Evolutionary conservation across 2,888 invertebrate genomes (phyloP), one percentile per base, ranked within the genome.

Genomic region (Campaea margaritaria): DNA sequence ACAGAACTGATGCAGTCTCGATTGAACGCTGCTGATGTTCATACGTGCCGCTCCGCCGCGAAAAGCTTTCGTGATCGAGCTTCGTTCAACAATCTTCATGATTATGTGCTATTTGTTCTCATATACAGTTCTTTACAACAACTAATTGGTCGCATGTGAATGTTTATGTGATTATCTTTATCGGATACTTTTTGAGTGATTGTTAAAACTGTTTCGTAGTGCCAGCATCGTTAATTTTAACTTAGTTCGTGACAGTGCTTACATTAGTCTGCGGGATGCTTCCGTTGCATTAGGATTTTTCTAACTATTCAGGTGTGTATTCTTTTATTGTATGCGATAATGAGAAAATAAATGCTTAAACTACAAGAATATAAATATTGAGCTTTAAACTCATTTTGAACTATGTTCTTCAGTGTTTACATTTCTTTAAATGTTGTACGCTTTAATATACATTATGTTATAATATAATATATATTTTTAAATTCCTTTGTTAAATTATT

Each of bases 31-130:
- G 65, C 74, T 59, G 49, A 69, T 58, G 69, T 58, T 52, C 58
- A 69, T 64, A 81, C 84, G 86, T 58, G 14, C 82, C 68, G 58
- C 59, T 60, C 71, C 45, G 51, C 45, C 61, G 49, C 48, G 65
- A 72, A 82, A 86, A 87, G 83, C 87, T 84, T 84, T 79, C 86
- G 89, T 76, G 77, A 79, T 81, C 89, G 91, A 89, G 91, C 91
- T 91, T 91, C 89, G 79, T 82, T 82, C 76, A 73, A 71, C 71
- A 76, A 74, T 77, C 73, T 52, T 73, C 74, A 76, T 76, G 78
- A 83, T 81, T 78, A 85, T 81, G 84, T 83, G 81, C 76, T 69
- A 74, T 79, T 69, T 77, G 67, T 80, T 80, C 75, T 66, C 58
- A 65, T 73, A 71, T 64, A 72, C 67, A 67, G 54, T 66, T 76